Conservation (phyloP, 2,888 invertebrate genomes). For the Zeuzera pyrina region DNA sequence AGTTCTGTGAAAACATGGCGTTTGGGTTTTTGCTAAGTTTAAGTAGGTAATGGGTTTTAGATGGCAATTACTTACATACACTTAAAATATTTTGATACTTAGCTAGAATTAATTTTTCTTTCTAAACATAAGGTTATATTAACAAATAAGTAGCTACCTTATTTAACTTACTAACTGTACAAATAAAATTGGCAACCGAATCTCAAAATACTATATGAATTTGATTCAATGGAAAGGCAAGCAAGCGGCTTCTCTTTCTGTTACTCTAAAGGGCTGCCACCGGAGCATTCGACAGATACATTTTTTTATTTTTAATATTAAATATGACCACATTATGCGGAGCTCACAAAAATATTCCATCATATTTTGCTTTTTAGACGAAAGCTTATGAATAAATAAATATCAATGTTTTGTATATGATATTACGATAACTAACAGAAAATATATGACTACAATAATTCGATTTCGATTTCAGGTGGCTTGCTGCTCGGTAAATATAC, state of each 20-base stretch:
- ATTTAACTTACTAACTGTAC: slow-evolving; percentile 45
- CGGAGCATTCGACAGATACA: slow-evolving; percentile 41
- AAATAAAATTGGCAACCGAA: slow-evolving; percentile 71
- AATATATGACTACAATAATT: too few species aligned
- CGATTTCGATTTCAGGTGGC: too few species aligned
- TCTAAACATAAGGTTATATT: neutral
- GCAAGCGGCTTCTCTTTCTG: slow-evolving; percentile 70
- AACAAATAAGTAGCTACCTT: neutral
- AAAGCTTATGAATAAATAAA: slow-evolving; percentile 18
- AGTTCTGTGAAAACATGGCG: too few species aligned
- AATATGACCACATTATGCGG: slow-evolving; percentile 46
- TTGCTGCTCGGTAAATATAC: too few species aligned
- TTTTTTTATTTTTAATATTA: slow-evolving; percentile 61
- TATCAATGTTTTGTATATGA: slow-evolving; percentile 16
- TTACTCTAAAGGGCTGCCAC: slow-evolving; percentile 67
- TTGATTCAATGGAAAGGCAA: slow-evolving; percentile 73
- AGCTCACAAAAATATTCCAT: slow-evolving; percentile 41
- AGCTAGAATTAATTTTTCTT: too few species aligned
- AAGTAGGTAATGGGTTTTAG: too few species aligned
- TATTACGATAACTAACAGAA: too few species aligned
- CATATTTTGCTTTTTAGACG: slow-evolving; percentile 35
- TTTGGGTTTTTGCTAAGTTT: too few species aligned
- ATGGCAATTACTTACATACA: too few species aligned
- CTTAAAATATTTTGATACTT: too few species aligned
- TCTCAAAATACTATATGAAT: slow-evolving; percentile 73